phyloP scores from a whole-genome alignment of 2,113 vertebrate genomes.

The Arothron firmamentum region DNA sequence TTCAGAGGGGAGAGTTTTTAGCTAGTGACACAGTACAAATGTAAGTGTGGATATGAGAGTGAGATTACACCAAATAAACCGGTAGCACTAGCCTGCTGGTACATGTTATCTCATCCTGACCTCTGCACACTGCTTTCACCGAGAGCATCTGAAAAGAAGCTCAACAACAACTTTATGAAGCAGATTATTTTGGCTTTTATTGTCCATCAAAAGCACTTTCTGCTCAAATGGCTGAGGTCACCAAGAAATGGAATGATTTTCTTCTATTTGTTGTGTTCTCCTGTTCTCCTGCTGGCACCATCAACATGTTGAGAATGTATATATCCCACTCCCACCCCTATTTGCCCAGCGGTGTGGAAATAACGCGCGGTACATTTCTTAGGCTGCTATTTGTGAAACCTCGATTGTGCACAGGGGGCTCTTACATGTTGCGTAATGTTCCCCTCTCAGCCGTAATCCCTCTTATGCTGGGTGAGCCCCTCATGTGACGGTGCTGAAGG shows the following conservation, averaged over 20 bases:
- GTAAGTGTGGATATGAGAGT: no score
- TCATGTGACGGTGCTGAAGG: slow-evolving; percentile 54
- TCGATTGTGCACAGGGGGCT: slow-evolving; percentile 36
- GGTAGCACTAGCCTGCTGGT: no score
- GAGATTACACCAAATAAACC: no score
- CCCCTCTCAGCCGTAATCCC: slow-evolving; percentile 58
- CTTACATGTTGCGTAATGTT: slow-evolving; percentile 56
- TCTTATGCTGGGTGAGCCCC: slow-evolving; percentile 55
- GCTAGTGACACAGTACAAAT: slow-evolving; percentile 34
- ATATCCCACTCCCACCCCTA: slow-evolving; percentile 43
- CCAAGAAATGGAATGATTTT: no score
- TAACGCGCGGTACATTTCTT: slow-evolving; percentile 40
- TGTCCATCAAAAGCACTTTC: no score
- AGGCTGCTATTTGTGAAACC: slow-evolving; percentile 56
- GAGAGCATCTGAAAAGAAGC: no score
- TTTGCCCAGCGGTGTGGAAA: slow-evolving; percentile 52
- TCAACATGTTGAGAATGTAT: slow-evolving; percentile 44
- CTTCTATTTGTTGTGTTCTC: no score
- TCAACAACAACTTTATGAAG: no score
- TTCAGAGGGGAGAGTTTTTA: slow-evolving; percentile 22
- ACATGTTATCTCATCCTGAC: no score
- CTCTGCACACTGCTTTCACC: no score
- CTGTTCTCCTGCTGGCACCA: slow-evolving; percentile 39
- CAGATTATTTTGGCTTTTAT: no score
- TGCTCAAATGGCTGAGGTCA: no score